Base-by-base conservation (phyloP, 2,888 invertebrate species). In the Lasioglossum calceatum region DNA sequence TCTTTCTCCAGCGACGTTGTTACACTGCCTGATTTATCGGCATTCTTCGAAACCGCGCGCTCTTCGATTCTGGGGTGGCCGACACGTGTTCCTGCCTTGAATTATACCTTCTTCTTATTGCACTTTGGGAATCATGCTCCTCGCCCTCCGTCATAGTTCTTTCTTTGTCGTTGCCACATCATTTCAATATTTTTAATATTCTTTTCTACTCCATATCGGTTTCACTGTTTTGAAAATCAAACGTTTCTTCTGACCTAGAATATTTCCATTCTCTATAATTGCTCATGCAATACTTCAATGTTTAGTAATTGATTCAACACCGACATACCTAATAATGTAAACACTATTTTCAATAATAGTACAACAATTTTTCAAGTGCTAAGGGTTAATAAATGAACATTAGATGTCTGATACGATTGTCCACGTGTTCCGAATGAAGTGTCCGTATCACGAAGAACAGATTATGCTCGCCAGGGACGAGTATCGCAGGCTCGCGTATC, bases 1-100 rank as follows among this genome's bases (percentile, higher is more conserved):
- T 83, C 77, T 79, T 85, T 61, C 74, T 81, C 75, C 78, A 78
- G 74, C 47, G 77, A 64, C 78, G 73, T 92, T 90, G 90, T 92
- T 92, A 93, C 91, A 90, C 88, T 89, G 93, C 93, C 95, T 96
- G 96, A 96, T 96, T 96, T 96, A 96, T 96, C 95, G 96, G 95
- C 95, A 95, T 96, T 96, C 96, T 95, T 96, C 96, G 96, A 96
- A 95, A 95, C 85, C 47, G 71, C 71, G 77, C 71, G 77, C 77
- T 77, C 71, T 64, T 77, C 81, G 67, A 36, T 76, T 54, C 39
- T 44, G 75, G 78, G 82, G 84, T 71, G 64, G 83, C 77, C 44
- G 58, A 58, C 88, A 80, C 86, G 85, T 84, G 82, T 79, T 77
- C 14, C 61, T 27, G 32, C n/a, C 61, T 70, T 70, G 79, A 76